These are phyloP conservation scores for Eulemur coronatus DNA, from an alignment of 2,797 vertebrate genomes.

Conservation along the genomic window DNA sequence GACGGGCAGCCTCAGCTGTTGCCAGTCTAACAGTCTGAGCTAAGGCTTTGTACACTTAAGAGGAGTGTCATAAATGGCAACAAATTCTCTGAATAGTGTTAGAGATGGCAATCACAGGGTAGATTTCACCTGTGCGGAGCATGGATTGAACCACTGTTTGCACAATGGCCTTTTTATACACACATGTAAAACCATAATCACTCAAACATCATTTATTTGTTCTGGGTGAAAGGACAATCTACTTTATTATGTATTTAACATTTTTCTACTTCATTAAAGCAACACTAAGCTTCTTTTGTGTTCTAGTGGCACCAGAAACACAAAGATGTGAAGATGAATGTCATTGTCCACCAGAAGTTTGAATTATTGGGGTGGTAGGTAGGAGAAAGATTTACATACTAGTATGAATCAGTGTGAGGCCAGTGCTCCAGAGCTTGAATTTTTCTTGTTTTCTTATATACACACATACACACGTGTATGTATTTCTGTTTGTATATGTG, in stretches of 20 bases:
- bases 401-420: background rate
- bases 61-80: background rate
- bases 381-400: background rate
- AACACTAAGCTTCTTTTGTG: constrained; percentile 4
- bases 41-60: background rate
- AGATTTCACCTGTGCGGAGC: background rate
- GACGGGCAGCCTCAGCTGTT: background rate
- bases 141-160: background rate
- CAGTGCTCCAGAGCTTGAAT: background rate
- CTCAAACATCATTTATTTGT: background rate
- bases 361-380: background rate
- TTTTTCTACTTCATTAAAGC: constrained; percentile 8
- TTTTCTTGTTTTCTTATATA: constrained; percentile 1
- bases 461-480: background rate
- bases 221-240: background rate
- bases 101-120: background rate
- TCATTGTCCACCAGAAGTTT: background rate
- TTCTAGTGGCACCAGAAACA: constrained; percentile 1
- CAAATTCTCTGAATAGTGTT: background rate
- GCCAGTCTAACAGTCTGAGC: background rate
- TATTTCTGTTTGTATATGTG: background rate
- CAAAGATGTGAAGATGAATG: background rate
- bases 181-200: background rate
- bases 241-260: constrained; percentile 12
- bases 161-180: background rate